Percentiles rank a stretch among this genome's conserved stretches.
phyloP scores from a whole-genome alignment of 2,888 invertebrate species.

The Lepeophtheirus nordmannii region DNA sequence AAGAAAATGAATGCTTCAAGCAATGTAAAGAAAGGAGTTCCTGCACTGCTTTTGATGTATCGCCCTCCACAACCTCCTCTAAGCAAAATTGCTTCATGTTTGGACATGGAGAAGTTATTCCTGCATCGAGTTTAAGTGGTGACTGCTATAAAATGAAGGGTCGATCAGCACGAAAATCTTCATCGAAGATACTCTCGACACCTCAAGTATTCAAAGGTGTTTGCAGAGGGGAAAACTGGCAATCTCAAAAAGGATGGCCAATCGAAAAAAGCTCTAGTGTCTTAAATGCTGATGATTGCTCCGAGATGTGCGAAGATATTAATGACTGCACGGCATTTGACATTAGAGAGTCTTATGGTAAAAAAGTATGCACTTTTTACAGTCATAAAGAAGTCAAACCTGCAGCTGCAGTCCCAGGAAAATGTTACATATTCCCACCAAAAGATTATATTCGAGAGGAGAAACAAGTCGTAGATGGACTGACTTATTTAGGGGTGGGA shows the following conservation, averaged over 20 bases:
- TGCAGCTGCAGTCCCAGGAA: not conserved
- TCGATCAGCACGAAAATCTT: not conserved
- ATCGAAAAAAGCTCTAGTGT: not conserved
- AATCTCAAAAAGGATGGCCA: constrained; percentile 1
- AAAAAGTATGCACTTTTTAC: not conserved
- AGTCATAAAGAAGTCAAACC: constrained; percentile 5
- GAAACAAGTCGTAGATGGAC: not conserved
- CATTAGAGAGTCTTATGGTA: not conserved
- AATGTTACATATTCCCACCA: constrained; percentile 10
- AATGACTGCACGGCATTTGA: constrained; percentile 14
- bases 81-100: constrained; percentile 18
- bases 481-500: not conserved
- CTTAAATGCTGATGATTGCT: not conserved
- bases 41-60: constrained; percentile 23
- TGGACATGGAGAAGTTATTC: constrained; percentile 18
- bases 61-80: not conserved
- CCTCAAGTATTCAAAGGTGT: not conserved
- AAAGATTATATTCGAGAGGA: not conserved
- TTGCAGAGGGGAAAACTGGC: constrained; percentile 9
- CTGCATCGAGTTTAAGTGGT: constrained; percentile 8
- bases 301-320: not conserved
- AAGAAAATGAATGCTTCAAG: constrained; percentile 7
- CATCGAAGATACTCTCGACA: not conserved
- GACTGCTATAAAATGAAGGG: constrained; percentile 15
- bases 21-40: not conserved